Percentiles rank a stretch among this genome's conserved stretches.
Evolutionary conservation across 2,797 vertebrate species (phyloP).

Genomic region (Euthynnus affinis): DNA sequence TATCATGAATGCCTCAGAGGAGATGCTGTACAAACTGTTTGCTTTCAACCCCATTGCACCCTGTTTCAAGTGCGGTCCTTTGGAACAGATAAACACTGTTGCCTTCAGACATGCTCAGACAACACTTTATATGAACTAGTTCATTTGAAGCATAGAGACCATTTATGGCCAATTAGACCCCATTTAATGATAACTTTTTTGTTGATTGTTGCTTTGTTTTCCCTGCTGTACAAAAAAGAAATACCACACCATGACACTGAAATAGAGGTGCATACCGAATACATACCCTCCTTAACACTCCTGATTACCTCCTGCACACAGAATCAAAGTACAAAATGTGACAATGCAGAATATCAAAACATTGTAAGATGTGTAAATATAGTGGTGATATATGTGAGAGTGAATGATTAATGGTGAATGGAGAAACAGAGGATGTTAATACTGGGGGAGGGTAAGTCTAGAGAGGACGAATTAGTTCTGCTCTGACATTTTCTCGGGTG

Average conservation of each 20-base stretch:
- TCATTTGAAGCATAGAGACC: not conserved
- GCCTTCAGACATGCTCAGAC: not conserved
- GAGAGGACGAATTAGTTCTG: conserved; percentile 46
- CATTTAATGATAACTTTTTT: no score
- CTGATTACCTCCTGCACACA: not conserved
- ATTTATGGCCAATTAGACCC: no score
- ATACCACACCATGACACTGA: no score
- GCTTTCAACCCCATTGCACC: no score
- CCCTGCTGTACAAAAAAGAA: no score
- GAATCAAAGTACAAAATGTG: not conserved
- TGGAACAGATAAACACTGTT: not conserved
- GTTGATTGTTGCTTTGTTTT: no score
- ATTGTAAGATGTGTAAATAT: not conserved
- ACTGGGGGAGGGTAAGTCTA: conserved; percentile 46
- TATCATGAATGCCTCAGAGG: no score
- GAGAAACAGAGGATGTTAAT: not conserved
- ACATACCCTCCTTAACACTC: not conserved
- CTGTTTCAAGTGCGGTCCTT: no score
- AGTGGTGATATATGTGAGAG: not conserved
- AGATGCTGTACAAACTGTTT: no score
- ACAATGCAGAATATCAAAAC: not conserved
- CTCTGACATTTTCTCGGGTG: conserved; percentile 42
- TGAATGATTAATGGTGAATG: conserved; percentile 14
- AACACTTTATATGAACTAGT: not conserved
- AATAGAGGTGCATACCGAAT: no score